Evolutionary conservation across 2,797 vertebrate genomes (phyloP).

Genomic region (Australoheros facetus): DNA sequence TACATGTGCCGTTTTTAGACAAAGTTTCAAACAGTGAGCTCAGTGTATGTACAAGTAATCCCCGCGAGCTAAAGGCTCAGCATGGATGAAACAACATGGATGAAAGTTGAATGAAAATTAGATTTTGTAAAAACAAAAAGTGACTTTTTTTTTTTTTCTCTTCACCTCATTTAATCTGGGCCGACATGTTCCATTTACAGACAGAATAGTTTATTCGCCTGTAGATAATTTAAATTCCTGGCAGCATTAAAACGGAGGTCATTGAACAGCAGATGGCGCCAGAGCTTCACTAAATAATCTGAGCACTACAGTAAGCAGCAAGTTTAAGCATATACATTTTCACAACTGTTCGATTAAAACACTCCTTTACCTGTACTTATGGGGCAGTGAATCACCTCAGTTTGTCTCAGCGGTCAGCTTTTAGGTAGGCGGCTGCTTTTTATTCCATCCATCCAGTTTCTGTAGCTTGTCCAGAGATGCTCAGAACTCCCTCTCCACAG

Average conservation of each 20-base stretch:
- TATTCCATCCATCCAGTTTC: too few relatives aligned
- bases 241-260: not conserved
- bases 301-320: not conserved
- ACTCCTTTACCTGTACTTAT: not conserved
- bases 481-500: too few relatives aligned
- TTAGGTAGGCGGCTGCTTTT: too few relatives aligned
- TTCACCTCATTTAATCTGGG: not conserved
- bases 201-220: not conserved
- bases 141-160: too few relatives aligned
- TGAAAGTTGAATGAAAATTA: not conserved
- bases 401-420: not conserved
- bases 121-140: not conserved
- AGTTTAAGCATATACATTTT: not conserved
- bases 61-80: not conserved
- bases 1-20: rapidly evolving
- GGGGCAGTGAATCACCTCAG: rapidly evolving
- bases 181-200: too few relatives aligned
- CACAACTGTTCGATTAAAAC: rapidly evolving
- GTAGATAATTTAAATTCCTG: not conserved
- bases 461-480: too few relatives aligned
- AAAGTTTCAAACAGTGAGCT: too few relatives aligned
- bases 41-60: too few relatives aligned
- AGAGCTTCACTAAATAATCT: not conserved
- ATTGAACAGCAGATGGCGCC: slow-evolving; percentile 40
- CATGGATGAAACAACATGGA: not conserved